A percentile compares a stretch with the other conserved stretches of the same genome.
phyloP scores from a whole-genome alignment of 2,888 invertebrate genomes.

The Euplagia quadripunctaria region DNA sequence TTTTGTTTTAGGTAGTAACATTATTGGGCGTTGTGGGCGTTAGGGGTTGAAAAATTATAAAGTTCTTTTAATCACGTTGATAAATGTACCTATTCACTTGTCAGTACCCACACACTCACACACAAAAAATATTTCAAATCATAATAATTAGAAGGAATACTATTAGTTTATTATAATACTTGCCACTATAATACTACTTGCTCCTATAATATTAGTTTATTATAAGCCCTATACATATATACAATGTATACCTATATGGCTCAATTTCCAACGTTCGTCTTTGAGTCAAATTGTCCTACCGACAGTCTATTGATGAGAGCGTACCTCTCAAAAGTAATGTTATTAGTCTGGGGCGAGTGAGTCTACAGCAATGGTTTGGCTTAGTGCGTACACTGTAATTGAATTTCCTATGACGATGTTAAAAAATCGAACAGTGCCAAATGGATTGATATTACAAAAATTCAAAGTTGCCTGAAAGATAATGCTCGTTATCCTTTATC shows the following conservation, averaged over 20 bases:
- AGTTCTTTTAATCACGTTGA: neutral
- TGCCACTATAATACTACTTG: neutral
- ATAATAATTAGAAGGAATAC: too few relatives aligned
- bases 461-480: neutral
- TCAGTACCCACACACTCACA: neutral
- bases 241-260: too few relatives aligned
- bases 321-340: slow-evolving; percentile 37
- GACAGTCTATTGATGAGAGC: slow-evolving; percentile 21
- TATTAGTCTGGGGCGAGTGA: slow-evolving; percentile 30
- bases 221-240: neutral
- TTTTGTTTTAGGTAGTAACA: neutral
- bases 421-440: neutral
- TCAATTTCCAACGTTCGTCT: neutral
- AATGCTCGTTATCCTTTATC: neutral
- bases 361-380: neutral
- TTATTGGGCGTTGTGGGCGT: neutral
- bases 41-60: neutral
- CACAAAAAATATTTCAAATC: neutral
- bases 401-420: slow-evolving; percentile 5
- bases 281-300: neutral
- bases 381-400: slow-evolving; percentile 7
- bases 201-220: neutral
- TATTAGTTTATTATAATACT: neutral
- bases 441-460: neutral
- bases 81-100: neutral